Conservation (phyloP, 2,888 invertebrate species). For the Aphodius sticticus region DNA sequence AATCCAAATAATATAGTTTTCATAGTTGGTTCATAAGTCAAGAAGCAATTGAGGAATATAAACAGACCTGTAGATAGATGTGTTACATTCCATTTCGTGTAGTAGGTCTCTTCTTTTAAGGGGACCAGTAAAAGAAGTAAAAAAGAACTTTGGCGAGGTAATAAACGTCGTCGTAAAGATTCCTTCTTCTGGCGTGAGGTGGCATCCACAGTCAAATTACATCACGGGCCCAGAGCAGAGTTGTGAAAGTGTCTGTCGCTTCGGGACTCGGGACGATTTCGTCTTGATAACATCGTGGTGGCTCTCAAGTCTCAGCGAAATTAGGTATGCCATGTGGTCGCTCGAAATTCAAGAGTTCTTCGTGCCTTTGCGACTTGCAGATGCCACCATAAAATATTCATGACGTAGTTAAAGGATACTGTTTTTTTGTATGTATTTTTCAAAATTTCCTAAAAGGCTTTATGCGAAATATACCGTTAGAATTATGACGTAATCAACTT, state of each 20-base stretch:
- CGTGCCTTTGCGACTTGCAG: not conserved
- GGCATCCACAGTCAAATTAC: not conserved
- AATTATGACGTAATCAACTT: no score
- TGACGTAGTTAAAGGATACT: not conserved
- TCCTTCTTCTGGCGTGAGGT: not conserved
- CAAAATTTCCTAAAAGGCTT: not conserved
- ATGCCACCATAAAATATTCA: not conserved
- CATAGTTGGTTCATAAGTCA: not conserved
- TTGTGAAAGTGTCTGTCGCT: not conserved
- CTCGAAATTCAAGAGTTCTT: not conserved
- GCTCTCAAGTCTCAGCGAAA: not conserved
- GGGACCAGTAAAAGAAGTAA: not conserved
- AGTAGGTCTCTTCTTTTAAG: not conserved
- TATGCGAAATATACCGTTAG: not conserved
- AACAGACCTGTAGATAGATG: not conserved
- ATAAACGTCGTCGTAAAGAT: not conserved
- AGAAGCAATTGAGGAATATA: not conserved
- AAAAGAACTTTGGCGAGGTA: not conserved
- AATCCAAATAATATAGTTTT: no score
- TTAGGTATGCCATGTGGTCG: not conserved
- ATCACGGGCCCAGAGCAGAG: not conserved
- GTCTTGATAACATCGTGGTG: not conserved
- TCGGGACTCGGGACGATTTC: not conserved
- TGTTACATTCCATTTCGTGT: not conserved
- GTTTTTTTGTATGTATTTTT: not conserved